Conservation (phyloP, 1,140 invertebrate genomes). For the Drosophila hydei region DNA sequence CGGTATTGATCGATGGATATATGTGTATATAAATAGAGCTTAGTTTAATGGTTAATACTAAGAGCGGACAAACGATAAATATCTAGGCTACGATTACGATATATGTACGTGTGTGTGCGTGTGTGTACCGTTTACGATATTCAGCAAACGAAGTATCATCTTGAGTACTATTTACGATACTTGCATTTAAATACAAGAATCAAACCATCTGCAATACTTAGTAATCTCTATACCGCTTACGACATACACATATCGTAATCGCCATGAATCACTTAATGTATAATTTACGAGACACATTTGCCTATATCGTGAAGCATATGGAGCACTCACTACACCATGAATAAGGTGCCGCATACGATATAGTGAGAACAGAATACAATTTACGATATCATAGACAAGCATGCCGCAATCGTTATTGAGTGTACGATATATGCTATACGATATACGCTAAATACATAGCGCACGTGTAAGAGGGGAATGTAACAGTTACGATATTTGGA, state of each 20-base stretch:
- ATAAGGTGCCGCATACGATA: no score
- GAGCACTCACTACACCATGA: background rate
- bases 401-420: slow-evolving; percentile 18
- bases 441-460: background rate
- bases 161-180: background rate
- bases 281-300: background rate
- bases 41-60: slow-evolving; percentile 61
- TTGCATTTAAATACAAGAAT: no score
- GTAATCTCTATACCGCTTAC: background rate
- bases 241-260: background rate
- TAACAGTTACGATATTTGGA: slow-evolving; percentile 49
- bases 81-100: slow-evolving; percentile 49
- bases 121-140: background rate
- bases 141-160: background rate
- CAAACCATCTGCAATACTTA: no score
- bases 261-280: background rate
- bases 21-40: background rate
- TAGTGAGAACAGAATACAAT: background rate
- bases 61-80: slow-evolving; percentile 55
- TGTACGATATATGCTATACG: slow-evolving; percentile 1
- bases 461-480: slow-evolving; percentile 5
- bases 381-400: background rate
- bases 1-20: background rate
- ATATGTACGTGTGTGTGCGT: background rate
- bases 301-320: background rate